A percentile compares a stretch with the other conserved stretches of the same genome.
These are phyloP conservation scores for Pristionchus maxplancki DNA, from an alignment of 2,888 invertebrate genomes.

Conservation along the genomic window DNA sequence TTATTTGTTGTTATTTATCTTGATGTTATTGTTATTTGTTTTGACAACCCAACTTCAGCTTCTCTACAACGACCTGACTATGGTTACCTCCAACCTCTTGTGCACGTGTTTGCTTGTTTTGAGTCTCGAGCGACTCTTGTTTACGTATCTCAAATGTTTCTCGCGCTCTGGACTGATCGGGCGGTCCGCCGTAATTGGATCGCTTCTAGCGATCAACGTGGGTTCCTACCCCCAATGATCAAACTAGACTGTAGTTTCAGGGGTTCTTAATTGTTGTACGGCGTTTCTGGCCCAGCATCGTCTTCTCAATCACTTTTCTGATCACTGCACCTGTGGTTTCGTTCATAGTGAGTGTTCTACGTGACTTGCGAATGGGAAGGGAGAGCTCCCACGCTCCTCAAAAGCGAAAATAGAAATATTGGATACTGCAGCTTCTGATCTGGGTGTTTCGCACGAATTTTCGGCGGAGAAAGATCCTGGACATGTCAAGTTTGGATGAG, in stretches of 20 bases:
- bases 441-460: not conserved
- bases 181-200: not conserved
- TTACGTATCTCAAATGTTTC: not conserved
- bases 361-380: not conserved
- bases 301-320: not conserved
- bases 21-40: not conserved
- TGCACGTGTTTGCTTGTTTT: constrained; percentile 2
- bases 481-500: not conserved
- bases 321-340: not conserved
- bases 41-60: not conserved
- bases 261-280: not conserved
- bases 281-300: not conserved
- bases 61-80: not conserved
- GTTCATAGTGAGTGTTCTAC: not conserved
- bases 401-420: not conserved
- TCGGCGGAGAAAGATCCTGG: not conserved
- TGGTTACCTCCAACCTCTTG: not conserved
- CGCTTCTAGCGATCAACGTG: not conserved
- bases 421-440: not conserved
- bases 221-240: not conserved
- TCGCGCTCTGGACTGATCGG: not conserved
- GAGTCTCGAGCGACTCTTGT: not conserved
- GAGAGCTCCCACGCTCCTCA: not conserved
- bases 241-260: not conserved
- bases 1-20: not conserved